Evolutionary conservation across 2,113 vertebrate genomes (phyloP), one percentile per base, ranked within the genome.

Genomic region (Siniperca knerii): DNA sequence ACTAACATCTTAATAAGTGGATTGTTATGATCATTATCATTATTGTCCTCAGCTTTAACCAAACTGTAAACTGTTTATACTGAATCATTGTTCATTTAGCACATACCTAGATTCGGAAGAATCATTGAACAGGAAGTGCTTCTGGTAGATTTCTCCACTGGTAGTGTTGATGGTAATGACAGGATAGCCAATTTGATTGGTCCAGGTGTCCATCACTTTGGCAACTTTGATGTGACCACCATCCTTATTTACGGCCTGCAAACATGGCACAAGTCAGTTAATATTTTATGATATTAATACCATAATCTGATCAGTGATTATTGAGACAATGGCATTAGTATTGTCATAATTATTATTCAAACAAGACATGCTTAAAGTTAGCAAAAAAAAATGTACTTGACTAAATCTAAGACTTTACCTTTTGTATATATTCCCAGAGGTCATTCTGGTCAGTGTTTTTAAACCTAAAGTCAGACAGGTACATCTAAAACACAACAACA

Each of bases 181-280:
- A 0, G 98, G 98, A 84, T 96, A 99, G 64, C 98, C 98, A 90
- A 90, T 96, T 84, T 99, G 97, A 60, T 94, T 92, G 0, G 85
- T 97, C 98, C 98, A 99, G 4, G 89, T 90, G 15, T 96, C 85
- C 97, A 99, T 98, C 73, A 98, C 90, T 4, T 0, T 1, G 4
- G 62, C 35, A 55, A 95, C 46, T 0, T 91, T 0, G 0, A 15
- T 8, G 1, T 12, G 0, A 10, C 23, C 44, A 0, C 5, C 4
- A 0, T 71, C 10, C 0, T 76, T 33, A 2, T 52, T 0, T 1
- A 77, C 66, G 0, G 84, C 87, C 95, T 96, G 86, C 33, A 64
- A 44, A 85, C 23, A 69, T 20, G 4, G 0, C 18, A 61, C 4
- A 71, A 40, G 4, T 54, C 35, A 25, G 13, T 81, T 50, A 0